Conservation (phyloP, 2,888 invertebrate genomes). For the Conomelus anceps region DNA sequence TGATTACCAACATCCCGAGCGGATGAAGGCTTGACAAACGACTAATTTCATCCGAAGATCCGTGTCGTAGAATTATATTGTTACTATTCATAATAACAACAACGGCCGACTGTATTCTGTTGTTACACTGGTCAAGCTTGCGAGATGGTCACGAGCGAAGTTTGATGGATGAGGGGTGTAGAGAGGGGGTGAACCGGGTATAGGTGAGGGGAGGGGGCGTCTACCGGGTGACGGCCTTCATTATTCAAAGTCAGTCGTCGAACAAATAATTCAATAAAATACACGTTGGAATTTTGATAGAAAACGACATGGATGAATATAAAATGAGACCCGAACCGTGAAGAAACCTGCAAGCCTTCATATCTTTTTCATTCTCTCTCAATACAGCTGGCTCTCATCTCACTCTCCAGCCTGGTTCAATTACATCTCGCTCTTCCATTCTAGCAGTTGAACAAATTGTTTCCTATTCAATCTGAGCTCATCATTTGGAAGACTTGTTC, state of each 20-base stretch:
- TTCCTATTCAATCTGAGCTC: not conserved
- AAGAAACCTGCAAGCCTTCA: not conserved
- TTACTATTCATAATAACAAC: not conserved
- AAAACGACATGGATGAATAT: conserved; percentile 11
- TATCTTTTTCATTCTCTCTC: not conserved
- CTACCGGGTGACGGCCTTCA: not conserved
- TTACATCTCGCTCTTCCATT: not conserved
- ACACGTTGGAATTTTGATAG: conserved; percentile 19
- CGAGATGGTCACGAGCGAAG: not conserved
- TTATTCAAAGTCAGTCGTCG: not conserved
- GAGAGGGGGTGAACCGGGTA: not conserved
- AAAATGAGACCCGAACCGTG: conserved; percentile 2
- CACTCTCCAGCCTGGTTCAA: not conserved
- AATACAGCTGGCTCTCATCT: not conserved
- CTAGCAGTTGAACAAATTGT: not conserved
- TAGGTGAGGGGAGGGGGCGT: too few relatives aligned
- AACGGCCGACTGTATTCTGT: not conserved
- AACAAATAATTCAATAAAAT: conserved; percentile 21
- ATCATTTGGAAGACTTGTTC: not conserved
- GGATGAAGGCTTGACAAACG: not conserved
- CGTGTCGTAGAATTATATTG: not conserved
- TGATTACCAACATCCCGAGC: not conserved
- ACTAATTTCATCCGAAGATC: not conserved
- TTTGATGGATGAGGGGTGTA: not conserved
- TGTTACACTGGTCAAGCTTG: not conserved